Evolutionary conservation across 2,113 vertebrate genomes (phyloP).

Genomic region (Oncorhynchus keta): DNA sequence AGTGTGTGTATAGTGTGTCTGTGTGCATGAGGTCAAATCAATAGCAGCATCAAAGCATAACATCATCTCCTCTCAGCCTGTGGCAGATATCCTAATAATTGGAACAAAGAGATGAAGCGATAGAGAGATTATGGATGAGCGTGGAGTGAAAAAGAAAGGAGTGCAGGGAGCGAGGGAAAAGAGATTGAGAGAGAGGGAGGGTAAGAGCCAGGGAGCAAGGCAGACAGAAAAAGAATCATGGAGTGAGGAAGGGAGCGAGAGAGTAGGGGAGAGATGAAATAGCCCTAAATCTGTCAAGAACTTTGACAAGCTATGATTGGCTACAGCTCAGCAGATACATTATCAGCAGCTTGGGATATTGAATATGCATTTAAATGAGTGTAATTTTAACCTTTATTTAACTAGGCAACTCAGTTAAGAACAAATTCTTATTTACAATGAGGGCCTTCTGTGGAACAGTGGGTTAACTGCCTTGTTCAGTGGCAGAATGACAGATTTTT

Average conservation of each 20-base stretch:
- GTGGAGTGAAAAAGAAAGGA: not conserved
- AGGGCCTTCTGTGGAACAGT: no score
- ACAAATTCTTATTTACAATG: no score
- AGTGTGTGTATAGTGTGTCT: not conserved
- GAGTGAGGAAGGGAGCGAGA: not conserved
- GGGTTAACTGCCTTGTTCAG: no score
- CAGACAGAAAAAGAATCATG: not conserved
- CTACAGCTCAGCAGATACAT: not conserved
- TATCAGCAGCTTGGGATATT: not conserved
- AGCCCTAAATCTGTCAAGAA: not conserved
- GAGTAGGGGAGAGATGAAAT: slow-evolving; percentile 1
- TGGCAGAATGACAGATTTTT: no score
- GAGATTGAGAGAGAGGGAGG: not conserved
- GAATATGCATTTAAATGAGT: not conserved
- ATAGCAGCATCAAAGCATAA: slow-evolving; percentile 5
- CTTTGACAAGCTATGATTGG: not conserved
- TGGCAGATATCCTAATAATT: slow-evolving; percentile 1
- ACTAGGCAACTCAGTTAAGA: no score
- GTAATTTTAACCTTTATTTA: not conserved
- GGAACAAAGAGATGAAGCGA: slow-evolving; percentile 9
- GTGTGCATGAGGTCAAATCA: slow-evolving; percentile 1
- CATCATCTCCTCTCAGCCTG: slow-evolving; percentile 17
- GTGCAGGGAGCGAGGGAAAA: slow-evolving; percentile 8
- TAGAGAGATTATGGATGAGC: not conserved
- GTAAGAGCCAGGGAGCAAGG: slow-evolving; percentile 11